A percentile compares a stretch with the other conserved stretches of the same genome.
phyloP scores from a whole-genome alignment of 2,888 invertebrate genomes.

The Branchellion lobata region DNA sequence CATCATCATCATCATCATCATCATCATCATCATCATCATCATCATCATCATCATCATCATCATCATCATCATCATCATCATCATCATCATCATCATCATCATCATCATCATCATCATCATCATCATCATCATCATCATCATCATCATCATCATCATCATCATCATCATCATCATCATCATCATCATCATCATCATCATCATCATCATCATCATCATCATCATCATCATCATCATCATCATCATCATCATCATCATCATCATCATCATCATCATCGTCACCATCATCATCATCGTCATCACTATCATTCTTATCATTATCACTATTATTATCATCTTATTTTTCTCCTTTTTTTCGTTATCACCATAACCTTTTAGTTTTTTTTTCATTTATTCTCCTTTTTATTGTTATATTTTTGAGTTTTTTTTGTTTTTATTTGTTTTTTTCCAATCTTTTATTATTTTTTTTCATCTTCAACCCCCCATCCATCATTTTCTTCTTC shows the following conservation, averaged over 20 bases:
- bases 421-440: too few species aligned
- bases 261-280: constrained; percentile 43
- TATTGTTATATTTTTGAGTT: too few species aligned
- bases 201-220: constrained; percentile 46
- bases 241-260: constrained; percentile 47
- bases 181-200: constrained; percentile 48
- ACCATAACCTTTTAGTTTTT: too few species aligned
- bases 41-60: constrained; percentile 50
- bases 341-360: too few species aligned
- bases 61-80: constrained; percentile 50
- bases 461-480: too few species aligned
- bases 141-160: constrained; percentile 38
- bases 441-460: too few species aligned
- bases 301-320: too few species aligned
- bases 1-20: constrained; percentile 37
- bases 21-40: constrained; percentile 48
- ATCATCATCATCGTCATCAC: too few species aligned
- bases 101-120: constrained; percentile 43
- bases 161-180: constrained; percentile 46
- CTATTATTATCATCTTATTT: too few species aligned
- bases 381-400: too few species aligned
- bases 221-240: constrained; percentile 46
- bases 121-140: background rate
- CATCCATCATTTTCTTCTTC: too few species aligned
- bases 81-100: constrained; percentile 50